Conservation (phyloP, 1,140 invertebrate species). For the Odontomachus brunneus region DNA sequence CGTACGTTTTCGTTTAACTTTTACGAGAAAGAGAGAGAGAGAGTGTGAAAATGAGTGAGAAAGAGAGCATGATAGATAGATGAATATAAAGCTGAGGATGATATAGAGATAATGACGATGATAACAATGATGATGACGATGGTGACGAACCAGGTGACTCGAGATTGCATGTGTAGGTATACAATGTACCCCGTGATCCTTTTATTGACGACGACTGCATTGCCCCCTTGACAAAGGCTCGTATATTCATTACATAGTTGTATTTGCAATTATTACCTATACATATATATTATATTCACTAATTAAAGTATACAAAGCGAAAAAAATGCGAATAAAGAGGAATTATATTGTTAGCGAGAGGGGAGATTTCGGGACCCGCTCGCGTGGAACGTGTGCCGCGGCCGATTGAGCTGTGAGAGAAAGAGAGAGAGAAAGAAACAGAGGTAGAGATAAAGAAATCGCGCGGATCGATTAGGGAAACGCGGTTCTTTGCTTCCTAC, state of each 20-base stretch:
- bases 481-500: no score
- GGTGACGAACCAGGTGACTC: slow-evolving; percentile 54
- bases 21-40: slow-evolving; percentile 22
- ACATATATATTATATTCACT: slow-evolving; percentile 77
- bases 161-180: slow-evolving; percentile 57
- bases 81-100: neutral
- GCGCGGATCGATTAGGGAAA: neutral
- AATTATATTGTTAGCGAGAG: slow-evolving; percentile 66
- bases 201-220: slow-evolving; percentile 80
- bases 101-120: neutral
- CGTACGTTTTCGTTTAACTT: neutral
- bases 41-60: slow-evolving; percentile 12
- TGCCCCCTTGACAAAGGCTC: slow-evolving; percentile 80
- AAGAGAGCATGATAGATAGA: neutral
- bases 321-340: slow-evolving; percentile 62
- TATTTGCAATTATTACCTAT: slow-evolving; percentile 81
- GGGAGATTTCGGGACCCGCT: slow-evolving; percentile 24
- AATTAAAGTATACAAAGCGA: slow-evolving; percentile 72
- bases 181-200: slow-evolving; percentile 68
- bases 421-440: neutral
- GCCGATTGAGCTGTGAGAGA: neutral
- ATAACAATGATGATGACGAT: slow-evolving; percentile 30
- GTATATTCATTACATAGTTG: slow-evolving; percentile 81
- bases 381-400: slow-evolving; percentile 50
- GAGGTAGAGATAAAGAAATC: neutral